phyloP scores from a whole-genome alignment of 2,797 vertebrate genomes.

The Benthosema pterotum region DNA sequence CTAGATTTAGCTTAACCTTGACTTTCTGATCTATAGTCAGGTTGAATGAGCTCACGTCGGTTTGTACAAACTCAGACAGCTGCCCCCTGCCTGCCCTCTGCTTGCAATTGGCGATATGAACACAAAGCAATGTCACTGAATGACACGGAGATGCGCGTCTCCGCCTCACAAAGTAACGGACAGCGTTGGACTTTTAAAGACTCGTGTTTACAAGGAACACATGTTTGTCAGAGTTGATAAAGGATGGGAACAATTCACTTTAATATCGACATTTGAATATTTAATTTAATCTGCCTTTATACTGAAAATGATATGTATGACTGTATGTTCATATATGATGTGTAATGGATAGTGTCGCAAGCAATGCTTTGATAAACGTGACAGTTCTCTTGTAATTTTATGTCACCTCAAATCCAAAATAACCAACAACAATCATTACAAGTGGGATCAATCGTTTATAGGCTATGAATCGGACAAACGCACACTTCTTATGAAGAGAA shows the following conservation, averaged over 20 bases:
- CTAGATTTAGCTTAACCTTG: constrained; percentile 58
- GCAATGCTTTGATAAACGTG: constrained; percentile 46
- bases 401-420: constrained; percentile 41
- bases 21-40: constrained; percentile 37
- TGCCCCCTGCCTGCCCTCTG: constrained; percentile 6
- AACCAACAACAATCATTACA: constrained; percentile 33
- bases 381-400: constrained; percentile 60
- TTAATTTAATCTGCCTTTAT: constrained; percentile 43
- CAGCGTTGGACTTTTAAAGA: constrained; percentile 21
- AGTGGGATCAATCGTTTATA: constrained; percentile 30
- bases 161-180: constrained; percentile 50
- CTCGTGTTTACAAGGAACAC: no score
- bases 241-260: no score
- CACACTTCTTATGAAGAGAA: not conserved
- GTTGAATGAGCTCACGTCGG: constrained; percentile 22
- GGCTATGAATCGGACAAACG: constrained; percentile 4
- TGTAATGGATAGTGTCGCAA: constrained; percentile 36
- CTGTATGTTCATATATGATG: constrained; percentile 18
- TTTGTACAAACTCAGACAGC: not conserved
- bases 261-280: no score
- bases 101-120: not conserved
- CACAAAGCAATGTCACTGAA: constrained; percentile 16
- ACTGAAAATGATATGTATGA: constrained; percentile 9
- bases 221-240: no score
- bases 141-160: constrained; percentile 10